Conservation (phyloP, 2,888 invertebrate species). For the Cephonodes hylas region DNA sequence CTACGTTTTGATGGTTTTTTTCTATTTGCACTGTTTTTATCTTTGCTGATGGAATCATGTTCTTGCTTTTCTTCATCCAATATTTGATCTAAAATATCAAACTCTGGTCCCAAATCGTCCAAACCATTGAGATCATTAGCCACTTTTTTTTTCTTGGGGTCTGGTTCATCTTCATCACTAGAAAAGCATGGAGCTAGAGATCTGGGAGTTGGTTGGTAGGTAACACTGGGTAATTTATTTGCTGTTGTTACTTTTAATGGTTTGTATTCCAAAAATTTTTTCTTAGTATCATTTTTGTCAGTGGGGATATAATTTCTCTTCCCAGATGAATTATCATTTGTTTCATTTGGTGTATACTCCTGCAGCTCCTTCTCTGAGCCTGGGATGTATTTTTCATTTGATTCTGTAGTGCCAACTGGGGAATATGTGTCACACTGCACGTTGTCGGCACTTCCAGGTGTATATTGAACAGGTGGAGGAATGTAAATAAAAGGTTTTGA, state of each 20-base stretch:
- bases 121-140: constrained; percentile 66
- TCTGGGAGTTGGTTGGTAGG: constrained; percentile 73
- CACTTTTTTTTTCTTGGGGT: constrained; percentile 59
- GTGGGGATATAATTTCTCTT: constrained; percentile 72
- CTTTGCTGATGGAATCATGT: constrained; percentile 18
- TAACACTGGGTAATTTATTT: constrained; percentile 48
- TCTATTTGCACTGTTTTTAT: constrained; percentile 33
- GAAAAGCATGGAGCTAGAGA: constrained; percentile 72
- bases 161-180: constrained; percentile 76
- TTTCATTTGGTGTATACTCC: constrained; percentile 62
- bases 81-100: constrained; percentile 77
- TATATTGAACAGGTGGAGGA: constrained; percentile 64
- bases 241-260: constrained; percentile 59
- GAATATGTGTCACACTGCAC: constrained; percentile 62
- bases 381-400: constrained; percentile 66
- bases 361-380: constrained; percentile 61
- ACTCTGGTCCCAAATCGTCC: constrained; percentile 74
- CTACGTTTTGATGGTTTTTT: constrained; percentile 18
- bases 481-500: constrained; percentile 67
- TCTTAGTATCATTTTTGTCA: constrained; percentile 60
- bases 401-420: constrained; percentile 62
- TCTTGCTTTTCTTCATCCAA: constrained; percentile 68
- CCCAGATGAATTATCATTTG: constrained; percentile 36
- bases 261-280: constrained; percentile 72
- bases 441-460: constrained; percentile 62